Evolutionary conservation across 1,140 invertebrate species (phyloP), one percentile per base, ranked within the genome.

Genomic region (Hyphantria cunea): DNA sequence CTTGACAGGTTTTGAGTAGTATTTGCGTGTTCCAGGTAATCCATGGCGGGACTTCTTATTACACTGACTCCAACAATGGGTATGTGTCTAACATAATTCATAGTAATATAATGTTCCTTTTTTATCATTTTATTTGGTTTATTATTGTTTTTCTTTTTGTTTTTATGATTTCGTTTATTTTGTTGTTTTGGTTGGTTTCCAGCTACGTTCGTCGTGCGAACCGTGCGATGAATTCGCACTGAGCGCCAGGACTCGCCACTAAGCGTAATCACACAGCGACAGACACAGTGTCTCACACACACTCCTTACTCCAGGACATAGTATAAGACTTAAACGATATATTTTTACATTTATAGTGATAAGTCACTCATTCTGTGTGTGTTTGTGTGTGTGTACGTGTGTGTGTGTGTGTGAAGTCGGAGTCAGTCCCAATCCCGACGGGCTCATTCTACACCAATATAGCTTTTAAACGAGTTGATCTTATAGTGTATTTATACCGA

Each of bases 171-270:
- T 66, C 64, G 52, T 45, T 34, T 61, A 66, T 65, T n/a, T 51
- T 13, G 68, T 67, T 54, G 52, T 56, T 65, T 65, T 70, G 60
- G 58, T 49, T 79, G 70, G 53, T 69, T 79, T 79, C 59, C 76
- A 79, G 76, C 56, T 76, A 66, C 54, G 42, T 37, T 47, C 48
- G 58, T 47, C 48, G 58, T 41, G 64, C 42, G n/a, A 42, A 45
- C 13, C 32, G 52, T 33, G 47, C 61, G 15, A 62, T 64, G 69
- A 67, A 69, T 51, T 55, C 45, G 34, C 60, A 72, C 60, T 72
- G 66, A 72, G 8, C 41, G 37, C 9, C 11, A 17, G 47, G 13
- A 15, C 14, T 9, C 25, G 15, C 12, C 52, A 37, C 34, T 37
- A 3, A 11, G 11, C 3, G 8, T 25, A 25, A 25, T 25, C 5